Percentiles rank a stretch among this genome's conserved stretches.
These are phyloP conservation scores for Hirtodrosophila histrioides DNA, from an alignment of 2,888 invertebrate species.

Conservation along the genomic window DNA sequence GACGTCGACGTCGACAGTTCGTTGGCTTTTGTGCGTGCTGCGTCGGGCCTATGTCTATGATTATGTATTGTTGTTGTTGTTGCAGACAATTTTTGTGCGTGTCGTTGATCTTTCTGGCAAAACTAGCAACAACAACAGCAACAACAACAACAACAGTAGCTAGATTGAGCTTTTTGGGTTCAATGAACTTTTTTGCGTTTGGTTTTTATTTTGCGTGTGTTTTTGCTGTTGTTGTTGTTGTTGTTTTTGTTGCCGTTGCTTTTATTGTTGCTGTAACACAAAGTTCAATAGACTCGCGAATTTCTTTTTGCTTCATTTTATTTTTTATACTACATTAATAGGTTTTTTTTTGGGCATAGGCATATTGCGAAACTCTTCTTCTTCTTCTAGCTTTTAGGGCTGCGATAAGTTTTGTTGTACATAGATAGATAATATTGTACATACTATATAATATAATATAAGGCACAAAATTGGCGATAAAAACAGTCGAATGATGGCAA, in stretches of 20 bases:
- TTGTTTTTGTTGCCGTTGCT: conserved; percentile 28
- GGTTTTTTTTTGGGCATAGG: conserved; percentile 5
- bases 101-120: conserved; percentile 73
- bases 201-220: conserved; percentile 32
- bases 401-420: conserved; percentile 10
- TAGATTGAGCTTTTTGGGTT: conserved; percentile 53
- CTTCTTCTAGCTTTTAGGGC: background rate
- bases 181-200: conserved; percentile 74
- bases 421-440: too few relatives aligned
- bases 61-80: conserved; percentile 30
- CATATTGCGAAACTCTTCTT: background rate
- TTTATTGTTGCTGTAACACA: conserved; percentile 52
- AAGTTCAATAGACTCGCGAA: conserved; percentile 80
- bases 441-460: background rate
- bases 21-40: conserved; percentile 66
- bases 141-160: conserved; percentile 33
- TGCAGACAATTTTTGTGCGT: conserved; percentile 59
- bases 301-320: conserved; percentile 24
- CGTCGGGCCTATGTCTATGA: conserved; percentile 41
- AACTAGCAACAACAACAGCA: conserved; percentile 35
- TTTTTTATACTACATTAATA: conserved; percentile 4
- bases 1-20: conserved; percentile 55
- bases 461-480: conserved; percentile 5
- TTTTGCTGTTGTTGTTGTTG: conserved; percentile 19
- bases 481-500: background rate